These are phyloP conservation scores for Paramormyrops hopkinsi DNA, from an alignment of 2,797 vertebrate species.

Conservation along the genomic window DNA sequence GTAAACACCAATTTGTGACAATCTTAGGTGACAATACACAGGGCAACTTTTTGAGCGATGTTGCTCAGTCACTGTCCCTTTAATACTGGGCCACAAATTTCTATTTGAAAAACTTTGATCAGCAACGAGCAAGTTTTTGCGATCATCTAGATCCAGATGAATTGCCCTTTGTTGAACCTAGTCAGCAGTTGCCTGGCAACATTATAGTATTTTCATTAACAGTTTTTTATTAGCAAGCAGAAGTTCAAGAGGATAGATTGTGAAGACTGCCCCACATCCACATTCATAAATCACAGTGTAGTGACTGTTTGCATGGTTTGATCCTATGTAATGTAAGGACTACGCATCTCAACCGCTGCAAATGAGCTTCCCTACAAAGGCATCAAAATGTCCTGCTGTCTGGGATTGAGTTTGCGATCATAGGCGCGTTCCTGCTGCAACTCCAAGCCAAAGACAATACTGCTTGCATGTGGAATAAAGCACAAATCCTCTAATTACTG, in stretches of 20 bases:
- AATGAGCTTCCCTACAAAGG: background rate
- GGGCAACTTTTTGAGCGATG: background rate
- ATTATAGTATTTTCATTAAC: background rate
- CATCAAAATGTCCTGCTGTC: background rate
- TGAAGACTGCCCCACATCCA: background rate
- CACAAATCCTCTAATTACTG: background rate
- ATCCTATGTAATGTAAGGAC: background rate
- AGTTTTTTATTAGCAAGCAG: background rate
- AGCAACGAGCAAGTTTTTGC: background rate
- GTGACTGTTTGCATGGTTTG: background rate
- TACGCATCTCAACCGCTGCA: background rate
- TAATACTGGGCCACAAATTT: background rate
- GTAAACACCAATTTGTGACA: background rate
- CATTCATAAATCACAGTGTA: background rate
- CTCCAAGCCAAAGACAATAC: background rate
- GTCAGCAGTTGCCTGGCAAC: background rate
- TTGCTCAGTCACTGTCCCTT: background rate
- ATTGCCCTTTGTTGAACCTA: background rate
- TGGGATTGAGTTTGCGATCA: background rate
- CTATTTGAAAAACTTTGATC: background rate
- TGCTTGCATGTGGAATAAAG: background rate
- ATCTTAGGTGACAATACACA: background rate
- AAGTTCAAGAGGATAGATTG: background rate
- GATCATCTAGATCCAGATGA: background rate
- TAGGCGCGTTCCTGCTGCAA: background rate